phyloP scores from a whole-genome alignment of 2,113 vertebrate genomes.

The Smithornis capensis region DNA sequence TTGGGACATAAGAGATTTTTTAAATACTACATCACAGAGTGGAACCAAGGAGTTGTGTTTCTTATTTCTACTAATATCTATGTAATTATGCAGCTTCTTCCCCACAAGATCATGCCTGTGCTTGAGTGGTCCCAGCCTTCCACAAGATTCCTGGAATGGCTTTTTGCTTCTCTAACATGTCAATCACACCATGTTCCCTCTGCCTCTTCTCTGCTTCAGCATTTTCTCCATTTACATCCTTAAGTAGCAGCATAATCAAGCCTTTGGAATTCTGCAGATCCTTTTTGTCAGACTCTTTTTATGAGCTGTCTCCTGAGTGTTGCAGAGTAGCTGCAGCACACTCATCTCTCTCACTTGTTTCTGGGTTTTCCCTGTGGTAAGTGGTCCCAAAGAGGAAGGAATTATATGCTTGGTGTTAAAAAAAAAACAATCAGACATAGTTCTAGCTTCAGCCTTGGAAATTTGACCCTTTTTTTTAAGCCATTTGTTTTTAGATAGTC shows the following conservation, averaged over 20 bases:
- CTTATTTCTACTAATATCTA: neutral
- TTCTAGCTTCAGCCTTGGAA: neutral
- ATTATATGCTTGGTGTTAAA: neutral
- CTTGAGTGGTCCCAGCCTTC: neutral
- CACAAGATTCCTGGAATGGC: neutral
- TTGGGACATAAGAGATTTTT: neutral
- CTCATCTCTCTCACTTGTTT: neutral
- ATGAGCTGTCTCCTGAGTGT: neutral
- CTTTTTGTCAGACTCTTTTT: neutral
- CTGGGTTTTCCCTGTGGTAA: neutral
- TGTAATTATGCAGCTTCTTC: neutral
- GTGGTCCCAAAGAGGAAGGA: neutral
- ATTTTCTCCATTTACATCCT: neutral
- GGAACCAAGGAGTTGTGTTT: neutral
- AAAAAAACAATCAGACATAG: neutral
- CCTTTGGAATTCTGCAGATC: neutral
- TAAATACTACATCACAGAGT: neutral
- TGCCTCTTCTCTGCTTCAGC: neutral
- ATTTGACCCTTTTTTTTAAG: neutral
- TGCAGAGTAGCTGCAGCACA: neutral
- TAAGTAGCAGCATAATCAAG: neutral
- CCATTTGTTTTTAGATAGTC: neutral
- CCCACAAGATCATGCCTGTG: neutral
- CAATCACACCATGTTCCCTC: neutral
- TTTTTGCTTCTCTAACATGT: neutral